phyloP scores from a whole-genome alignment of 2,888 invertebrate genomes.

The Metopia argyrocephala region DNA sequence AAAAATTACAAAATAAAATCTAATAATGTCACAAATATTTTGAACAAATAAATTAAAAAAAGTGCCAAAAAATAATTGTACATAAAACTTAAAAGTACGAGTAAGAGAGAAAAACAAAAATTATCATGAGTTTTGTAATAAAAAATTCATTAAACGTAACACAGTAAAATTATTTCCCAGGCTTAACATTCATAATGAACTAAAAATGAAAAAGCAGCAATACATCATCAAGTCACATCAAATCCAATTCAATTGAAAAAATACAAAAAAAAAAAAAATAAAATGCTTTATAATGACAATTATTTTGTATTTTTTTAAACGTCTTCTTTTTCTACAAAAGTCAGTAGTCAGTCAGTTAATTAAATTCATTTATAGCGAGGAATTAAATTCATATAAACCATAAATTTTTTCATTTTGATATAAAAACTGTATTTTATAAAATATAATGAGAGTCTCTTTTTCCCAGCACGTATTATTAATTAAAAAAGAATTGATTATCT shows the following conservation, averaged over 20 bases:
- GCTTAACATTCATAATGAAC: neutral
- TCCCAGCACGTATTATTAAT: constrained; percentile 58
- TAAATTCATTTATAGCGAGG: neutral
- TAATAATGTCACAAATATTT: constrained; percentile 54
- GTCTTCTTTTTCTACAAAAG: neutral
- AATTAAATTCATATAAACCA: neutral
- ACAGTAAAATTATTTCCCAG: constrained; percentile 52
- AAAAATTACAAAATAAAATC: constrained; percentile 29
- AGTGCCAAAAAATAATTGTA: constrained; percentile 10
- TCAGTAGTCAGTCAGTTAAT: too few relatives aligned
- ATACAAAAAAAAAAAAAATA: neutral
- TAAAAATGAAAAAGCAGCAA: neutral
- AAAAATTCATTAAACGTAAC: constrained; percentile 55
- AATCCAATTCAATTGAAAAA: neutral
- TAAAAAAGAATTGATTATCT: constrained; percentile 47
- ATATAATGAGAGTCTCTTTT: too few relatives aligned
- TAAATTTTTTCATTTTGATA: neutral
- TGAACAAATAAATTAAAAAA: constrained; percentile 35
- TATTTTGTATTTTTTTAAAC: neutral
- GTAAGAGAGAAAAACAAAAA: constrained; percentile 6
- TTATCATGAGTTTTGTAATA: constrained; percentile 44
- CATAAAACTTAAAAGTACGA: neutral
- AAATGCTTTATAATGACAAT: neutral
- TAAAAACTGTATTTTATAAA: too few relatives aligned
- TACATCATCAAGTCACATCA: neutral